These are phyloP conservation scores for Otolemur crassicaudatus DNA, from an alignment of 2,797 vertebrate genomes.

Conservation along the genomic window DNA sequence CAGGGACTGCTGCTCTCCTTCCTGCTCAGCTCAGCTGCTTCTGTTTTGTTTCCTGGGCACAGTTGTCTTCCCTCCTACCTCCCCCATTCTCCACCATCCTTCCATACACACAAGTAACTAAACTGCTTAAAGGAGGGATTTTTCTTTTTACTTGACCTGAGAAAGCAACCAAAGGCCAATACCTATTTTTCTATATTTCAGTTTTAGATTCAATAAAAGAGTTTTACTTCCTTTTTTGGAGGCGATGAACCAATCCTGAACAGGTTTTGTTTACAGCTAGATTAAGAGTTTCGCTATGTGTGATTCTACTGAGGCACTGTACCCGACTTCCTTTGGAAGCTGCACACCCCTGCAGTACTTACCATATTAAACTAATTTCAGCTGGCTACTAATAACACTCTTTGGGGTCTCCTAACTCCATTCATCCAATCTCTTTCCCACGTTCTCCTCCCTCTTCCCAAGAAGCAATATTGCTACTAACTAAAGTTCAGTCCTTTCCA, in stretches of 20 bases:
- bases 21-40: neutral
- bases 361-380: neutral
- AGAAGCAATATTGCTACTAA: neutral
- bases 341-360: neutral
- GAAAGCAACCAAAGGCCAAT: neutral
- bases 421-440: neutral
- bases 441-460: neutral
- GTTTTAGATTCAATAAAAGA: conserved; percentile 1
- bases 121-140: neutral
- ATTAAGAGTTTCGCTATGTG: neutral
- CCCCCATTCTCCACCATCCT: neutral
- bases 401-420: neutral
- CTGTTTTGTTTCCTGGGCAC: neutral
- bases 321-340: neutral
- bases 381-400: neutral
- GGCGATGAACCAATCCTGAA: neutral
- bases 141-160: neutral
- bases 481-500: neutral
- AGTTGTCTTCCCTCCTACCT: neutral
- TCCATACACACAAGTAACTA: neutral
- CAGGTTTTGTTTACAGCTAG: neutral
- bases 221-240: conserved; percentile 23
- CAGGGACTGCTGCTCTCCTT: neutral
- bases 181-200: neutral
- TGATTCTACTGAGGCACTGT: neutral